Evolutionary conservation across 2,888 invertebrate species (phyloP), one percentile per base, ranked within the genome.

Genomic region (Drosophila mimica): DNA sequence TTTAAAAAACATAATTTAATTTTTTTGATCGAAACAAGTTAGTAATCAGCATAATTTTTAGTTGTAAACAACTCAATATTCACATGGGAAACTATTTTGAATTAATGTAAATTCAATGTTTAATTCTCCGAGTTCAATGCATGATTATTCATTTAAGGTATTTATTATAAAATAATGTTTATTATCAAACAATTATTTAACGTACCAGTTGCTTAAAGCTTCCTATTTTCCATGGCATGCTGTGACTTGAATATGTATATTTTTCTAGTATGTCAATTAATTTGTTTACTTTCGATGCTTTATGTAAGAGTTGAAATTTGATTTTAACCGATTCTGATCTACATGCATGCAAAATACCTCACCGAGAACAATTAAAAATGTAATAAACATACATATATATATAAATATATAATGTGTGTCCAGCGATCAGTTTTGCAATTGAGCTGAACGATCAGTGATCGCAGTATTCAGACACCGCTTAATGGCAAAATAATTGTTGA

Each of bases 361-460:
- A 53, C 20, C 30, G 15, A 38, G 4, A 49, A 40, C 57, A 84
- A 84, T 84, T 82, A 80, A 70, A 82, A 80, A 62, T 70, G n/a
- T 36, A 30, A 30, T 8, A 51, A 48, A 63, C 53, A 31, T 31
- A 30, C 9, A 36, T 54, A 36, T 51, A 59, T 69, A 70, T 76
- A 30, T 53, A 49, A 36, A 53, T 70, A 70, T 78, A 71, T 61
- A 54, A 54, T 60, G 59, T 9, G 53, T 51, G 63, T 20, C 30
- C 60, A 82, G 80, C 46, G 69, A 73, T 75, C 79, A 53, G 75
- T 73, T 76, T 76, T 74, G 74, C 89, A 91, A 91, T 90, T 85
- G 88, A 90, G 76, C 91, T 72, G 90, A 91, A 90, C 89, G 74
- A 91, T 91, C 92, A 73, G 72, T 57, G 91, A 92, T 91, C 73